Base-by-base conservation (phyloP, 2,113 vertebrate genomes). In the Epinephelus moara region DNA sequence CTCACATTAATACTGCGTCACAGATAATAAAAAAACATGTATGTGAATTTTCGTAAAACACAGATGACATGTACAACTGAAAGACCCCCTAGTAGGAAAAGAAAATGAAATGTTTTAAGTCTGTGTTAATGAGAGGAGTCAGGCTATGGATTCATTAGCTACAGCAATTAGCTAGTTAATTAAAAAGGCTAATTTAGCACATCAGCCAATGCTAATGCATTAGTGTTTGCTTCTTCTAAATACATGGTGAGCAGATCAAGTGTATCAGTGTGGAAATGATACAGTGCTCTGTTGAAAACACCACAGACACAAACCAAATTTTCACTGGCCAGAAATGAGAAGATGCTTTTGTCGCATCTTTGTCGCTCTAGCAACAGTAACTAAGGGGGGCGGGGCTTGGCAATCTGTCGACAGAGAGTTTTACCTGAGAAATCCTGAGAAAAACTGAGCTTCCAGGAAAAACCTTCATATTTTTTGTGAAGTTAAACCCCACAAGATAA, bases 121-220 rank as follows among this genome's bases (percentile, higher is more conserved):
- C 19, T 33, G 17, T 33, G 23, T 71, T 67, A 53, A 75, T 66
- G 45, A 60, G 68, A 55, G 56, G 47, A 63, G 62, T 18, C 1
- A 1, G 45, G 63, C 63, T 27, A 4, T 42, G 64, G 62, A 56
- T 74, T 70, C 85, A 88, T 84, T 81, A 81, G 73, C 62, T n/a
- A 18, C 37, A 59, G 71, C 76, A 63, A 74, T 82, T 78, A 75
- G 57, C 70, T 11, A 45, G 50, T 47, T 77, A 77, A 84, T 88
- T 77, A 53, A 68, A 84, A 84, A 68, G 62, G 42, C 67, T 80
- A 69, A 80, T 71, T 61, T n/a, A 56, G 25, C 55, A 49, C 70
- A 69, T 82, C n/a, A 75, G 30, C 50, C n/a, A 50, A 9, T 47
- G 56, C 78, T 69, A 19, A 49, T 62, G 13, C 50, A 59, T 57